Base-by-base conservation (phyloP, 2,888 invertebrate genomes). In the Lathronympha strigana region DNA sequence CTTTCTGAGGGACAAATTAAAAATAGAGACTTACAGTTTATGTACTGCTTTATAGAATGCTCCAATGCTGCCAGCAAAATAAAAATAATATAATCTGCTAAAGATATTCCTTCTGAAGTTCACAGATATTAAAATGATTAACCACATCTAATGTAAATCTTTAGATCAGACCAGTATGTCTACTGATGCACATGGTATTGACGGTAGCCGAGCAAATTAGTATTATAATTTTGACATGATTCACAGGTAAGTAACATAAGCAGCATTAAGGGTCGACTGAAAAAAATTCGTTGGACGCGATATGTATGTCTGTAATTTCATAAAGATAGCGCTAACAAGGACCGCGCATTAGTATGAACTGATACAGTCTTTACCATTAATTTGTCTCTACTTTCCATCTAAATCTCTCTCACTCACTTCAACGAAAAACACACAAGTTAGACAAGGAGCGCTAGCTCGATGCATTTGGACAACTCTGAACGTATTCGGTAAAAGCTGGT, bases 401-500 rank as follows among this genome's bases (percentile, higher is more conserved):
- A 73, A 76, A 78, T 79, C 79, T 87, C 87, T 86, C 87, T 87
- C 57, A 21, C 86, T 88, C 85, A 75, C 71, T 73, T 68, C 76
- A 73, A 73, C 72, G 73, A 74, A 68, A 72, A 73, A 72, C 73
- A 78, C 72, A 71, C 77, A 74, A 68, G 89, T 84, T 83, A 87
- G 90, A 90, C 84, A 87, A 83, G 85, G 88, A 90, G 77, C 78
- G 80, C 78, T 77, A 80, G 78, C 76, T 71, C 76, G 72, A 76
- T 80, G 84, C 83, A 81, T 86, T 87, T 84, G 83, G 85, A 83
- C 84, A 87, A 83, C 79, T 83, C 84, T 80, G 76, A 80, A 79
- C 84, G 87, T 88, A 90, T 90, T 90, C 87, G 88, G 88, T 86
- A 87, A 84, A 84, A 90, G 89, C 90, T 76, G 82, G 90, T 89